phyloP scores from a whole-genome alignment of 2,113 vertebrate genomes.

The Tenebrosternarchus preto region DNA sequence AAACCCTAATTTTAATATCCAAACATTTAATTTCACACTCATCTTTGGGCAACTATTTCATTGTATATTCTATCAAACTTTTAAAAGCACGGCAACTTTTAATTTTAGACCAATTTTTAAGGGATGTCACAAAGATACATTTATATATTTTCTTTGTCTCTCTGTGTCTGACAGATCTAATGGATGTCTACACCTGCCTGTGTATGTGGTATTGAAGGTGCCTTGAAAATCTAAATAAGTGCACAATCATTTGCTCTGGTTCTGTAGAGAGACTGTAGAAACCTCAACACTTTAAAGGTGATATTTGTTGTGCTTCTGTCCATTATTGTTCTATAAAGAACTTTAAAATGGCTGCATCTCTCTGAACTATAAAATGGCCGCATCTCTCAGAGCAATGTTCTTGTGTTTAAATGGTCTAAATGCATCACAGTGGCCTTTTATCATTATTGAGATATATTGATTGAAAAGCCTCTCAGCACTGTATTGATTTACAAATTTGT shows the following conservation, averaged over 20 bases:
- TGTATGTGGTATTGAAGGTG: neutral
- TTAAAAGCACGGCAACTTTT: neutral
- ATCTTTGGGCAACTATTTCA: neutral
- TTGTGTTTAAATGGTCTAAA: constrained; percentile 44
- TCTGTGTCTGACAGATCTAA: neutral
- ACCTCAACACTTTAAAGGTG: neutral
- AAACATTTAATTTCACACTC: neutral
- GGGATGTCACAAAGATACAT: too few relatives aligned
- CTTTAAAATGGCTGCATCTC: neutral
- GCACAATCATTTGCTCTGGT: neutral
- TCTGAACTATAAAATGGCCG: neutral
- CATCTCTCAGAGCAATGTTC: constrained; percentile 42
- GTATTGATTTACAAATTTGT: constrained; percentile 69
- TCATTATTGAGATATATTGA: constrained; percentile 67
- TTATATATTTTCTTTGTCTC: neutral
- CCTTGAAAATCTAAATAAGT: too few relatives aligned
- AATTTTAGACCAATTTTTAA: neutral
- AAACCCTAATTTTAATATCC: neutral
- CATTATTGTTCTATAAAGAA: neutral
- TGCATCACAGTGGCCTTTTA: constrained; percentile 59
- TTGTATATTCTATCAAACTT: neutral
- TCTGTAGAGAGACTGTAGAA: neutral
- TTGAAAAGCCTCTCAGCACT: constrained; percentile 37
- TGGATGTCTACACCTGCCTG: neutral
- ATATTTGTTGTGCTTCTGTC: neutral